Conservation (phyloP, 2,113 vertebrate species). For the Esox niger region DNA sequence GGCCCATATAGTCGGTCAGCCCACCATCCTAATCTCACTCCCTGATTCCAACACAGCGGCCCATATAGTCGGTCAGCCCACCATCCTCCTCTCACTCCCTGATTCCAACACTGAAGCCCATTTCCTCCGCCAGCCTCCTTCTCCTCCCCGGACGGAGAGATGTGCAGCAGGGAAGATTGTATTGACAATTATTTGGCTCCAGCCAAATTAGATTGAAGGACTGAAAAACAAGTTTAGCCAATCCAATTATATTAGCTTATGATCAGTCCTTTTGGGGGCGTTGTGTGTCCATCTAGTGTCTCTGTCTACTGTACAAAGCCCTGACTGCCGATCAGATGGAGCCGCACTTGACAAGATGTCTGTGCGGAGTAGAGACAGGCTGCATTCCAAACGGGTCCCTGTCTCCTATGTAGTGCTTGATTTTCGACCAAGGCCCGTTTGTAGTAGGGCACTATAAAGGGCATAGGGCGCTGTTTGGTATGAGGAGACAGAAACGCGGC, state of each 20-base stretch:
- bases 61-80: too few species aligned
- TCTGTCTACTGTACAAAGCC: constrained; percentile 17
- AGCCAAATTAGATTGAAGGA: constrained; percentile 62
- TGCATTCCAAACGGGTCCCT: too few species aligned
- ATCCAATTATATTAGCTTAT: constrained; percentile 59
- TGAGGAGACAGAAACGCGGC: constrained; percentile 35
- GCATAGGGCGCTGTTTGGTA: too few species aligned
- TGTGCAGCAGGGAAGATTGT: constrained; percentile 13
- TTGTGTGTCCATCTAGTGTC: constrained; percentile 7
- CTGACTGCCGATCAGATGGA: neutral
- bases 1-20: too few species aligned
- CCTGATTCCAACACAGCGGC: too few species aligned
- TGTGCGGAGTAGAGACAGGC: constrained; percentile 37
- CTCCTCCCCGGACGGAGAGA: neutral
- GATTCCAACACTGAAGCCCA: constrained; percentile 35
- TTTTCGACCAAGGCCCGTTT: too few species aligned
- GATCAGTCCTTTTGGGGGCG: constrained; percentile 40
- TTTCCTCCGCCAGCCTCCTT: constrained; percentile 27
- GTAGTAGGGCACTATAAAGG: too few species aligned
- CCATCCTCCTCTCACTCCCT: too few species aligned
- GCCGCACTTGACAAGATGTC: neutral
- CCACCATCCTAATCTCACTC: too few species aligned
- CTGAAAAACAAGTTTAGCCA: constrained; percentile 59
- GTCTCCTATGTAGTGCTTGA: too few species aligned
- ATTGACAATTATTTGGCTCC: constrained; percentile 60